Evolutionary conservation across 2,888 invertebrate genomes (phyloP), one percentile per base, ranked within the genome.

Genomic region (Polyommatus icarus): DNA sequence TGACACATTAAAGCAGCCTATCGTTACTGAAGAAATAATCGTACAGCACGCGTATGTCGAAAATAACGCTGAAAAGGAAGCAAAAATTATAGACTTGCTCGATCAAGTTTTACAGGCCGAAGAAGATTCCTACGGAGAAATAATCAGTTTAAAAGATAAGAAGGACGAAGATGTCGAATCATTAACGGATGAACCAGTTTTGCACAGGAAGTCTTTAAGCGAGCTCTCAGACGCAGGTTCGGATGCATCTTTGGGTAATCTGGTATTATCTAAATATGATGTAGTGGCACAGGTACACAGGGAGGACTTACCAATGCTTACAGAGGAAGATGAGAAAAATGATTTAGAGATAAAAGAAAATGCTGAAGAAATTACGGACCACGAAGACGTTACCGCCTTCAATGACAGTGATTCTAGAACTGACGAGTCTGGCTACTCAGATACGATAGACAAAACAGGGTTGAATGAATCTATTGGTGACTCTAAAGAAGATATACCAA

Each of bases 251-350:
- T 83, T 90, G 81, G 88, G 90, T 87, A 90, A 86, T 88, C 91
- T 89, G 83, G 90, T 85, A 71, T 89, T 92, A 89, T 91, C 94
- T 82, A 93, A 94, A 88, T 95, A 95, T 85, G 94, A 94, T 87
- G 95, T 95, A 36, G 90, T 95, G 83, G 95, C 92, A 79, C 93
- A 94, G 88, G 94, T 95, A 18, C 95, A 95, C 83, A 91, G 95
- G 86, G 95, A 95, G 85, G 95, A 95, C 87, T 87, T 93, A 78
- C 89, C 91, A 0, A 92, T 84, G 84, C 84, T 93, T 6, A 87
- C 84, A 15, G 92, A 93, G 83, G 91, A 91, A 83, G 91, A 91
- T 78, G 91, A 93, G 82, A 87, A 84, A 83, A 81, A 80, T 36
- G 87, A 87, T 0, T 84, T 79, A 77, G 86, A 84, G 79, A 77